phyloP scores from a whole-genome alignment of 1,140 invertebrate species.

The Drosophila eugracilis region DNA sequence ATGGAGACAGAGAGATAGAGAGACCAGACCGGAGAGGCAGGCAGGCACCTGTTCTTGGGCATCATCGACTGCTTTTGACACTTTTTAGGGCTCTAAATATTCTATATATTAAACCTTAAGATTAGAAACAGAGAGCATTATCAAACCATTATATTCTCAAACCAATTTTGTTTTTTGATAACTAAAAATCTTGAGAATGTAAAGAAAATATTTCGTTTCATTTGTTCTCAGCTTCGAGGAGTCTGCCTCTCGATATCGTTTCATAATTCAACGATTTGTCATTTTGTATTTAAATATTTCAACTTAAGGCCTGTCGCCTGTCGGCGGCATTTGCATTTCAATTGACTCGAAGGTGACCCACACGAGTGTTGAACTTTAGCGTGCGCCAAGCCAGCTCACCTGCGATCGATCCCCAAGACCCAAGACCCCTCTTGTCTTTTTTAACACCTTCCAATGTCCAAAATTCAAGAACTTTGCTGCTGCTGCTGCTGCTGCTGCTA shows the following conservation, averaged over 20 bases:
- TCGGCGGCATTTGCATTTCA: constrained; percentile 73
- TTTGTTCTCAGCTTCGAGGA: constrained; percentile 12
- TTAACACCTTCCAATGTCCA: constrained; percentile 67
- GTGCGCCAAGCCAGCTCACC: constrained; percentile 61
- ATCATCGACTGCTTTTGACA: constrained; percentile 48
- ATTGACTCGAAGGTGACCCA: constrained; percentile 50
- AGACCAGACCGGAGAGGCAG: neutral
- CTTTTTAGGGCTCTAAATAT: constrained; percentile 5
- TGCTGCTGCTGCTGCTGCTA: too few relatives aligned
- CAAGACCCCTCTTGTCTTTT: constrained; percentile 33
- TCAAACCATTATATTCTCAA: too few relatives aligned
- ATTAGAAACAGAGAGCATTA: too few relatives aligned
- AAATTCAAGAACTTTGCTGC: constrained; percentile 35
- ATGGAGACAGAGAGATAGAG: too few relatives aligned
- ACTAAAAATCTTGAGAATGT: neutral
- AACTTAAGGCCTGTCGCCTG: constrained; percentile 30
- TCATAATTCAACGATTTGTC: constrained; percentile 80
- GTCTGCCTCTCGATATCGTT: constrained; percentile 30
- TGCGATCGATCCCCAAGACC: too few relatives aligned
- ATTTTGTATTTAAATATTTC: constrained; percentile 80
- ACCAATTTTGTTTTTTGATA: too few relatives aligned
- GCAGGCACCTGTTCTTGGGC: constrained; percentile 24
- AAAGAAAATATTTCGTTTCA: constrained; percentile 26
- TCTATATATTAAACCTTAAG: too few relatives aligned
- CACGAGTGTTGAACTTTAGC: constrained; percentile 73